Base-by-base conservation (phyloP, 2,888 invertebrate genomes). In the Lepidochrysops patricia region DNA sequence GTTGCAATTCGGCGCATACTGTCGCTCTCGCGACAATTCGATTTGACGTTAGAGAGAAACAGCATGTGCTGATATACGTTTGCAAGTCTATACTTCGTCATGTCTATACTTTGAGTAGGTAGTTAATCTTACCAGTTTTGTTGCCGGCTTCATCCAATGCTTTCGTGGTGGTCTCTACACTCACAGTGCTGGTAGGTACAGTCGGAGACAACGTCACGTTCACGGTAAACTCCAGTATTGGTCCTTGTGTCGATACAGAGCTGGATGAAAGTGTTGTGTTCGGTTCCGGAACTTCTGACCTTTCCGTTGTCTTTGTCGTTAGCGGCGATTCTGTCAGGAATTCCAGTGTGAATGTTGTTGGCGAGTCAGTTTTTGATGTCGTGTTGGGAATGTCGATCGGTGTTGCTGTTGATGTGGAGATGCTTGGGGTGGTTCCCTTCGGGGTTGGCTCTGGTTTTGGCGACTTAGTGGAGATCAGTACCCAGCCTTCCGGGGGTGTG, bases 401-500 rank as follows among this genome's bases (percentile, higher is more conserved):
- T 25, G 72, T 70, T 32, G 73, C 65, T 25, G 74, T 62, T 25
- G 71, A 48, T 6, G 72, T 66, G 54, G 72, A 65, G 12, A 73
- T 66, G 1, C 64, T 63, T 32, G 68, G 64, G 7, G 71, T 69
- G 6, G 74, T 61, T 2, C 70, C 66, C 52, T 71, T 61, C 13
- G 71, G 15, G 59, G 77, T 64, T 0, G 76, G 68, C 74, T 83
- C 86, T 57, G 76, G 75, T 72, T 78, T 85, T 57, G 81, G 81
- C 63, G 80, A 74, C 29, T 83, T 74, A 6, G 82, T 80, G 63
- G 84, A 82, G 63, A 89, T 75, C 57, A 93, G 78, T 7, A 94
- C 90, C 94, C 94, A 94, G 7, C 91, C 91, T 67, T 92, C 92
- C 6, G 92, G 91, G 4, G 92, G 91, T 1, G 92, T 93, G 56